Conservation (phyloP, 2,113 vertebrate genomes). For the Poeciliopsis retropinna region DNA sequence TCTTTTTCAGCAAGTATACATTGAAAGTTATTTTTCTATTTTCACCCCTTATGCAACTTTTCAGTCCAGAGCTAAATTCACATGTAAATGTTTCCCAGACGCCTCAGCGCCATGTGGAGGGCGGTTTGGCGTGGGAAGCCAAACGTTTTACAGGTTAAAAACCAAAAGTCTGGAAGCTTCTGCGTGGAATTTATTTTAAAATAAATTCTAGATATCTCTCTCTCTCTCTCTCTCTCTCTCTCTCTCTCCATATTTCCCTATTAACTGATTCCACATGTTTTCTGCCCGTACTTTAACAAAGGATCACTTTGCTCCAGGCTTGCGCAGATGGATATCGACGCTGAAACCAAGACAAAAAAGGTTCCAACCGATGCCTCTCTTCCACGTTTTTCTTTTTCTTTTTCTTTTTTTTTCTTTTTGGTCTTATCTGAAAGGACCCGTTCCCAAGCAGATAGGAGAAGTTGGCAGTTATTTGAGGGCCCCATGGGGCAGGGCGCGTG, state of each 20-base stretch:
- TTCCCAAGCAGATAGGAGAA: slow-evolving; percentile 55
- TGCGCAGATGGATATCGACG: slow-evolving; percentile 81
- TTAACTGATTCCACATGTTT: slow-evolving; percentile 31
- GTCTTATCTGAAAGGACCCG: slow-evolving; percentile 40
- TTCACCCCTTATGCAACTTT: too few species aligned
- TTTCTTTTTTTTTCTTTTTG: slow-evolving; percentile 2
- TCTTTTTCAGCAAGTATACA: too few species aligned
- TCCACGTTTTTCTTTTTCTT: slow-evolving; percentile 26
- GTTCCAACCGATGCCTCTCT: slow-evolving; percentile 68
- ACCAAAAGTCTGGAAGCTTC: slow-evolving; percentile 25
- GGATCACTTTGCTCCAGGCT: slow-evolving; percentile 46
- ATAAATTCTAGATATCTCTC: too few species aligned
- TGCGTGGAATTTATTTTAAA: neutral
- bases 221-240: neutral
- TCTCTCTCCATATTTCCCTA: neutral
- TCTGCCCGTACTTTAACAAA: slow-evolving; percentile 59
- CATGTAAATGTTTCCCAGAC: slow-evolving; percentile 6
- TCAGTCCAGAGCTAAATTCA: neutral
- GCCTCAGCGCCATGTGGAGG: slow-evolving; percentile 22
- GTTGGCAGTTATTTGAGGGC: slow-evolving; percentile 73
- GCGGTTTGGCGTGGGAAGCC: slow-evolving; percentile 62
- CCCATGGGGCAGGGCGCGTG: slow-evolving; percentile 72
- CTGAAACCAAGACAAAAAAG: slow-evolving; percentile 73
- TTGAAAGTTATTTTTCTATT: too few species aligned
- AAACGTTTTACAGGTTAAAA: slow-evolving; percentile 34